Percentiles rank a stretch among this genome's conserved stretches.
phyloP scores from a whole-genome alignment of 2,888 invertebrate species.

The Drosophila cyrtoloma region DNA sequence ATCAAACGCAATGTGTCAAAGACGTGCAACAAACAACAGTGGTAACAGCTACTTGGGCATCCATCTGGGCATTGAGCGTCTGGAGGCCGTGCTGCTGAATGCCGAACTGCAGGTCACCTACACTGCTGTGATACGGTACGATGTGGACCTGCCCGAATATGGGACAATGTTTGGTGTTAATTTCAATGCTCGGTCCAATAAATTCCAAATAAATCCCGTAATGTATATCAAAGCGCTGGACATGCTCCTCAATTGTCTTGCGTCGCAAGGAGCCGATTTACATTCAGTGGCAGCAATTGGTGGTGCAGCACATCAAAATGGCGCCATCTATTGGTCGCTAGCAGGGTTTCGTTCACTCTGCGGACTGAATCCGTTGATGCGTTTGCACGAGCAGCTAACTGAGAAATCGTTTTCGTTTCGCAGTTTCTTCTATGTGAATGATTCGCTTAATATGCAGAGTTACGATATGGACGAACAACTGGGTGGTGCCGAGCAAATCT shows the following conservation, averaged over 20 bases:
- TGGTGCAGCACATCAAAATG: slow-evolving; percentile 51
- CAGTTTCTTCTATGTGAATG: slow-evolving; percentile 25
- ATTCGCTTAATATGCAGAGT: slow-evolving; percentile 20
- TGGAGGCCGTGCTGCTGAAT: slow-evolving; percentile 93
- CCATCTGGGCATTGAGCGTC: slow-evolving; percentile 85
- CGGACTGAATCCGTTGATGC: slow-evolving; percentile 33
- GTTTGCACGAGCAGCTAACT: slow-evolving; percentile 61
- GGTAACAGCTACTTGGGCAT: slow-evolving; percentile 56
- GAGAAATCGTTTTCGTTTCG: slow-evolving; percentile 39
- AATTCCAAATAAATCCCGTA: slow-evolving; percentile 89
- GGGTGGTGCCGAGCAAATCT: slow-evolving; percentile 30
- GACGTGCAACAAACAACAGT: slow-evolving; percentile 34
- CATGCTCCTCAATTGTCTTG: slow-evolving; percentile 92
- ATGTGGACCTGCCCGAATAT: slow-evolving; percentile 95
- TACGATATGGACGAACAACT: slow-evolving; percentile 34
- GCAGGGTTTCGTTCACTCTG: slow-evolving; percentile 56
- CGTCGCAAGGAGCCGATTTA: slow-evolving; percentile 92
- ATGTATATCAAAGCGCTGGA: slow-evolving; percentile 99
- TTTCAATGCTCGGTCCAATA: slow-evolving; percentile 77
- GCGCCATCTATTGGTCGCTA: slow-evolving; percentile 60
- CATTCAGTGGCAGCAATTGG: slow-evolving; percentile 89
- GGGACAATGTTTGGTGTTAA: slow-evolving; percentile 86
- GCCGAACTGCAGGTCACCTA: slow-evolving; percentile 89
- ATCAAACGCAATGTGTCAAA: slow-evolving; percentile 48
- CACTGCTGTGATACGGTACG: slow-evolving; percentile 93